Conservation (phyloP, 37 sponge, comb jelly and placozoan genomes). For the Amphimedon queenslandica region DNA sequence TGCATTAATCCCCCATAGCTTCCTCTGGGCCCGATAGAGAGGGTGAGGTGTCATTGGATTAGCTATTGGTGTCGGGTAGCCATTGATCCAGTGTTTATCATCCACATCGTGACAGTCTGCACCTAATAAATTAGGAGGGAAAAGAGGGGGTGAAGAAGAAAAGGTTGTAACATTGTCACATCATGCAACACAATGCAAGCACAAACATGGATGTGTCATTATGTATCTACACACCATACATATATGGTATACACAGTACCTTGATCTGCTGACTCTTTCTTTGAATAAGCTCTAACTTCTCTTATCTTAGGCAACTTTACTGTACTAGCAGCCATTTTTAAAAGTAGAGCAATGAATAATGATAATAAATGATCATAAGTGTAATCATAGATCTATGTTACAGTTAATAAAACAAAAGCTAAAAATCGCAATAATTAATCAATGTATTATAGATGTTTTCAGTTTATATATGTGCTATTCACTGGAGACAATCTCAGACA, state of each 20-base stretch:
- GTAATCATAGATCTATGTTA: too few relatives aligned
- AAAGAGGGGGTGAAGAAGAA: too few relatives aligned
- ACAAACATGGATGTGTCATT: too few relatives aligned
- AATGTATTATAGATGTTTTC: too few relatives aligned
- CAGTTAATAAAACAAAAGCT: too few relatives aligned
- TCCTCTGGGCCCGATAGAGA: conserved; percentile 56
- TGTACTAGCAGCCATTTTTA: conserved; percentile 13
- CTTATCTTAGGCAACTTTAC: conserved; percentile 35
- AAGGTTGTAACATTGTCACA: too few relatives aligned
- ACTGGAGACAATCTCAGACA: not conserved
- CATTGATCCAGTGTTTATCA: conserved; percentile 86
- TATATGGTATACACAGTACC: not conserved
- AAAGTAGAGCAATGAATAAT: too few relatives aligned
- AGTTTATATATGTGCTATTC: too few relatives aligned
- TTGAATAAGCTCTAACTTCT: conserved; percentile 70
- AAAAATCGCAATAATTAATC: too few relatives aligned
- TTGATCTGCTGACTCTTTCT: conserved; percentile 31
- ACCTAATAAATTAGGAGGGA: too few relatives aligned
- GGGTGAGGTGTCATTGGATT: conserved; percentile 79
- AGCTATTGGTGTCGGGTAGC: conserved; percentile 73
- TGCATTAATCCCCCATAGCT: conserved; percentile 88
- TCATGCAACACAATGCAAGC: too few relatives aligned
- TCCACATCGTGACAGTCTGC: conserved; percentile 89
- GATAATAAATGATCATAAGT: too few relatives aligned
- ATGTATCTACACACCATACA: not conserved